Base-by-base conservation (phyloP, 2,888 invertebrate genomes). In the Stenoptilia bipunctidactyla region DNA sequence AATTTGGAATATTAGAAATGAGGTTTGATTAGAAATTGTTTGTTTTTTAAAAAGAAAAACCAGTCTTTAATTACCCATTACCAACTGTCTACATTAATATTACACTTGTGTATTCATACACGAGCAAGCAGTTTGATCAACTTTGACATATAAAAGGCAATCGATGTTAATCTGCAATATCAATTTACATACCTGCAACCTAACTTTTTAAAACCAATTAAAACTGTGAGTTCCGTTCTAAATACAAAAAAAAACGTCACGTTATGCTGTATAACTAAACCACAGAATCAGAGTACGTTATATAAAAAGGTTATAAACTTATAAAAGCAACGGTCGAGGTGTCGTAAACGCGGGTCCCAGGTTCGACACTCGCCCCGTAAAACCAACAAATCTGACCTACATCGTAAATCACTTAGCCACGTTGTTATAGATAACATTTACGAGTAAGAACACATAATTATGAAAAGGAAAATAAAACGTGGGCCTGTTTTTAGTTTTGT, bases 351-450 rank as follows among this genome's bases (percentile, higher is more conserved):
- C 54, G 55, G 68, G 74, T 66, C 72, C 73, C 68, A 56, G 66
- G 79, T 76, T 76, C 66, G 72, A 68, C 57, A 51, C 65, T 53
- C 58, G 53, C 58, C 57, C 66, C 61, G 74, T 76, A 77, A 45
- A 80, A 82, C 80, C 70, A 79, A 82, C 82, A 80, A 80, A 79
- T 76, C 80, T 79, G 77, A 80, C 79, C 76, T 62, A 64, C 59
- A 58, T 77, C 79, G 71, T 83, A 83, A 82, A 83, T 83, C 80
- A 80, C 75, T 80, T 82, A 79, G 72, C 65, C 80, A 70, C 77
- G 73, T 66, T 68, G 69, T 69, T 69, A 68, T 69, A 76, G 77
- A 80, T 80, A 82, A 77, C 66, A 56, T 69, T 76, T 75, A 76
- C 63, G 66, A 64, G 61, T 63, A 60, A 60, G 57, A 56, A 66